Percentiles rank a stretch among this genome's conserved stretches.
These are phyloP conservation scores for Habrosyne pyritoides DNA, from an alignment of 2,888 invertebrate genomes.

Conservation along the genomic window DNA sequence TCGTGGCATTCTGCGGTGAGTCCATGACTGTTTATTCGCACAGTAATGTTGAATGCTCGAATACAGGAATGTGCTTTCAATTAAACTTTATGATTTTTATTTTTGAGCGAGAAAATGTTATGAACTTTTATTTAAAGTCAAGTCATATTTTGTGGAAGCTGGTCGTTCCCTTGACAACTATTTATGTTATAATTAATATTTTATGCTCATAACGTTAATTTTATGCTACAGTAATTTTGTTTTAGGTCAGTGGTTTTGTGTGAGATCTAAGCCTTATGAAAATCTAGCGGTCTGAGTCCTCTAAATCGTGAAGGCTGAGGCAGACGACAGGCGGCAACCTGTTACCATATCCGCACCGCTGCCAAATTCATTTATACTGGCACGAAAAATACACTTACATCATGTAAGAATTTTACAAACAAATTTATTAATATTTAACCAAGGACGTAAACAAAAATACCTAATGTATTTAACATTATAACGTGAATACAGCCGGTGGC, in stretches of 20 bases:
- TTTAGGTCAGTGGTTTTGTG: too few relatives aligned
- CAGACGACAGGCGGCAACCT: too few relatives aligned
- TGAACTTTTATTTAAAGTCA: conserved; percentile 14
- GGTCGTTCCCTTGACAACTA: neutral
- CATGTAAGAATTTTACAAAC: neutral
- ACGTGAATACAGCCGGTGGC: conserved; percentile 1
- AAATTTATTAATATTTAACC: neutral
- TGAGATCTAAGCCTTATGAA: too few relatives aligned
- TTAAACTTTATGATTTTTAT: conserved; percentile 31
- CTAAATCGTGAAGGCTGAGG: too few relatives aligned
- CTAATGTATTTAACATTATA: neutral
- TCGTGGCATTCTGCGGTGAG: conserved; percentile 13
- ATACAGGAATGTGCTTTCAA: conserved; percentile 31
- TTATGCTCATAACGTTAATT: neutral
- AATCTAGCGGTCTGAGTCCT: too few relatives aligned
- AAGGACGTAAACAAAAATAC: too few relatives aligned
- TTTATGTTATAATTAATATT: neutral
- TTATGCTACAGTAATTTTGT: too few relatives aligned
- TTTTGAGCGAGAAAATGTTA: conserved; percentile 21
- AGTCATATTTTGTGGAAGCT: neutral
- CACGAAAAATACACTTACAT: neutral
- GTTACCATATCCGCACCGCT: too few relatives aligned
- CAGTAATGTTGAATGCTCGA: conserved; percentile 28
- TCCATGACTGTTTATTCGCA: conserved; percentile 20
- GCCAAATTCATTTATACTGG: too few relatives aligned